Base-by-base conservation (phyloP, 2,797 vertebrate species). In the Setipinna tenuifilis region DNA sequence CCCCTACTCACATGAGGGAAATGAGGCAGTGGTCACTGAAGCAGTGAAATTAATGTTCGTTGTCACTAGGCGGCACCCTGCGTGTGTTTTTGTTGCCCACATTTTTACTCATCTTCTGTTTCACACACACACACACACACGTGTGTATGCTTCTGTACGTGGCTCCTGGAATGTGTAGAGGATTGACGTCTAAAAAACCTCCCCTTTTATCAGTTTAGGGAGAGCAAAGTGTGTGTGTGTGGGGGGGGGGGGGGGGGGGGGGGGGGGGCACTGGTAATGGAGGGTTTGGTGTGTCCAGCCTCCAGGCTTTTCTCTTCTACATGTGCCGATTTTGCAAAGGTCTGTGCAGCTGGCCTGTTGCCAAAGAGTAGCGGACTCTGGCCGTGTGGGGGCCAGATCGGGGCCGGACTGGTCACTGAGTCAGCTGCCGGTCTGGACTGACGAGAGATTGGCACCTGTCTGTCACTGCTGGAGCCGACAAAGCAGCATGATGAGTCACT, bases 361-460 rank as follows among this genome's bases (percentile, higher is more conserved):
- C 14, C 50, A 54, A 16, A 6, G 68, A 75, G 14, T 28, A 6
- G 31, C 17, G 35, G 19, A 78, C 71, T 78, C 19, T n/a, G 19
- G 71, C 16, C 71, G 9, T 3, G 9, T 1, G 19, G 19, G 71
- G 23, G 31, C 31, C 31, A 3, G 31, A 21, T 78, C 31, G 6
- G 12, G 25, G 25, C 65, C 25, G 12, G 28, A 31, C 6, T 9
- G 23, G 14, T 23, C 12, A 12, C 65, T 14, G 68, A 14, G 71
- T 44, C 71, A 21, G 31, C 68, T 17, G n/a, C 23, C 68, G 2
- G 35, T 78, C 17, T 44, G 21, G 71, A 44, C 71, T 41, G 31
- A 78, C 31, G n/a, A 17, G 61, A 11, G 21, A 23, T 44, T 78
- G 71, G 44, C 71, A 78, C 71, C 71, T 78, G 71, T 78, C 71